Conservation (phyloP, 2,797 vertebrate species). For the Sebastes elongatus region DNA sequence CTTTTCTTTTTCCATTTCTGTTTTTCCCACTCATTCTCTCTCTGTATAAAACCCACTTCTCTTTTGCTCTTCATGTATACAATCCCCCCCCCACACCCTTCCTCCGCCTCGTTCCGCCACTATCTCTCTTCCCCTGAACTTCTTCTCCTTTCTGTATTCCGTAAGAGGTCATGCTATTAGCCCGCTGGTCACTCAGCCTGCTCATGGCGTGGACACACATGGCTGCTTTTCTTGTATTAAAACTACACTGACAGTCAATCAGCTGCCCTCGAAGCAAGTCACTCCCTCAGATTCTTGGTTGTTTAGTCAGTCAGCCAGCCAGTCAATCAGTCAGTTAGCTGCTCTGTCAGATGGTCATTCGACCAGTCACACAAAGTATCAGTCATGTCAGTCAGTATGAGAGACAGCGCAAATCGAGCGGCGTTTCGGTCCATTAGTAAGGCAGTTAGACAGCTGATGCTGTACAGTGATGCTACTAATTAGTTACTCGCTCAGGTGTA, state of each 20-base stretch:
- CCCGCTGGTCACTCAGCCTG: constrained; percentile 21
- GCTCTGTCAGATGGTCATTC: constrained; percentile 28
- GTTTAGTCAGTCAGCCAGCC: constrained; percentile 39
- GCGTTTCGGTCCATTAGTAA: constrained; percentile 36
- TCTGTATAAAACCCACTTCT: neutral
- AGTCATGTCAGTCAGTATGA: constrained; percentile 35
- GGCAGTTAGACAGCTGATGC: constrained; percentile 21
- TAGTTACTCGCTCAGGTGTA: neutral
- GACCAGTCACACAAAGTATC: constrained; percentile 32
- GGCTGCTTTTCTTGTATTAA: constrained; percentile 23
- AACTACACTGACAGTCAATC: constrained; percentile 31
- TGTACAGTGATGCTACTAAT: constrained; percentile 10
- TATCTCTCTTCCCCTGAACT: neutral
- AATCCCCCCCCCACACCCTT: neutral
- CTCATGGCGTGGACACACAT: constrained; percentile 23
- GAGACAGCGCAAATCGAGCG: neutral
- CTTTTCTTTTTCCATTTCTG: neutral
- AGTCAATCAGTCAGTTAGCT: constrained; percentile 37
- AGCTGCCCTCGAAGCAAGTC: constrained; percentile 3
- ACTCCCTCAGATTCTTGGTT: constrained; percentile 11
- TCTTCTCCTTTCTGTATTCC: neutral
- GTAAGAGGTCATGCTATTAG: constrained; percentile 36
- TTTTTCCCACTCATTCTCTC: neutral
- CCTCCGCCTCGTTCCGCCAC: neutral
- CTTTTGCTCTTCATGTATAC: neutral